Evolutionary conservation across 1,140 invertebrate genomes (phyloP), one percentile per base, ranked within the genome.

Genomic region (Drosophila ogumai): DNA sequence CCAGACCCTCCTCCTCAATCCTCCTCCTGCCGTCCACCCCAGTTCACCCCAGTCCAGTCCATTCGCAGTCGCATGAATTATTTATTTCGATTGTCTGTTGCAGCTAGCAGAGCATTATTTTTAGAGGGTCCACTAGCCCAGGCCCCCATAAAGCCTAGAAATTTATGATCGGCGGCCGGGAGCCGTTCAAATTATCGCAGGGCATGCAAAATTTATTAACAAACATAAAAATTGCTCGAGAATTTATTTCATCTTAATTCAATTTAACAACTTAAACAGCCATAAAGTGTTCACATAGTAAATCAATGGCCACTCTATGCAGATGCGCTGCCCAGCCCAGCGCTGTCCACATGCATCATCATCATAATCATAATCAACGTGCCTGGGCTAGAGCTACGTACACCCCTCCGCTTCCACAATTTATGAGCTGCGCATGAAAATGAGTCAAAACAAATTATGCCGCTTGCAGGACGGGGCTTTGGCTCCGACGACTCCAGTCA

Each of bases 191-290:
- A 90, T 90, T 90, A 90, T 90, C 66, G 63, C 86, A 79, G 78
- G 63, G 84, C 81, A 90, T 85, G 79, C 84, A 86, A 91, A 91
- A 91, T 91, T 91, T 91, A 91, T 91, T 88, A 91, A 91, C 88
- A 85, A 91, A 91, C 81, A 91, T 85, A 84, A 91, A 91, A 86
- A 85, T 88, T 82, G 79, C 76, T 60, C 75, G 71, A 82, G 84
- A 91, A 91, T 91, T 91, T 91, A 91, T 91, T 90, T 91, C 90
- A 90, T 91, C 90, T 91, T 91, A 91, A 91, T 91, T 91, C 90
- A 91, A 91, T 91, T 91, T 91, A 91, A 91, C 90, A 91, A 91
- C 90, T 91, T 91, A 91, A 91, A 91, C 90, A 91, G 82, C 90
- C 90, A 87, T 91, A 91, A 91, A 91, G 90, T 91, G 90, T 91